Evolutionary conservation across 2,797 vertebrate genomes (phyloP).

Genomic region (Labeo calbasu): DNA sequence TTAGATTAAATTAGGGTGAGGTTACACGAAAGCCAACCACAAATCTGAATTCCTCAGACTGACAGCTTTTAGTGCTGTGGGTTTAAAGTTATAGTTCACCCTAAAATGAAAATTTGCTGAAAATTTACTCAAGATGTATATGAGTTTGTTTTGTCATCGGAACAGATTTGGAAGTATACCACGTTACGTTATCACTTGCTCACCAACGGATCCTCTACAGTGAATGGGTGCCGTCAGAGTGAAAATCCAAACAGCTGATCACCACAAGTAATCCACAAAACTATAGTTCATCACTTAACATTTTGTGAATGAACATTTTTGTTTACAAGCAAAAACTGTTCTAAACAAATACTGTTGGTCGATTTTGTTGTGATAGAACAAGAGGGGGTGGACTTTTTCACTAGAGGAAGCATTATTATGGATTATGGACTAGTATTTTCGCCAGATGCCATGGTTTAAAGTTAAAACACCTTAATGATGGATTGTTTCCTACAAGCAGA

Average conservation of each 20-base stretch:
- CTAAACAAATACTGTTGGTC: background rate
- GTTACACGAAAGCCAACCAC: background rate
- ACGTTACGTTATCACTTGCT: background rate
- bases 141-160: background rate
- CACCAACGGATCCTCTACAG: background rate
- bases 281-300: background rate
- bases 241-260: background rate
- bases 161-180: background rate
- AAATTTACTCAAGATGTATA: background rate
- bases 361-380: background rate
- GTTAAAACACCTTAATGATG: background rate
- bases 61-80: background rate
- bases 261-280: background rate
- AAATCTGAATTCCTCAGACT: background rate
- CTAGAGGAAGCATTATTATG: background rate
- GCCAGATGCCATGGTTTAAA: background rate
- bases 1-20: background rate
- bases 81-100: background rate
- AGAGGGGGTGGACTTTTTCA: background rate
- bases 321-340: background rate
- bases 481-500: background rate
- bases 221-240: background rate
- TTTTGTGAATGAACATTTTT: background rate
- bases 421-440: background rate
- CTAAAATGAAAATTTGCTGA: background rate